A percentile compares a stretch with the other conserved stretches of the same genome.
phyloP scores from a whole-genome alignment of 53 echinoderm and acorn worm species.

The Astropecten irregularis region DNA sequence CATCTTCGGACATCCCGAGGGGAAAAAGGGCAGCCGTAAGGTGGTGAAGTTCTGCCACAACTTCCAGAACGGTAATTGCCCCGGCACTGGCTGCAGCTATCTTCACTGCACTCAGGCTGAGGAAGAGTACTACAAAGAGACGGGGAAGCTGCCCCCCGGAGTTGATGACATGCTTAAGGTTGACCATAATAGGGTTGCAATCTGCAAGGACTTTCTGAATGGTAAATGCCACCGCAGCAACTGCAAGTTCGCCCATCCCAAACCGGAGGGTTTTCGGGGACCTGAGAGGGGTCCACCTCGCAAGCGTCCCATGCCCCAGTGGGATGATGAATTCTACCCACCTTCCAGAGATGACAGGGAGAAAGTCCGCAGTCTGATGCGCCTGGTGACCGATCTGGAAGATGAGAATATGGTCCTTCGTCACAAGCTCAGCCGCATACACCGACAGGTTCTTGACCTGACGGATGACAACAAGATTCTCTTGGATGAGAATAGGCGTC shows the following conservation, averaged over 20 bases:
- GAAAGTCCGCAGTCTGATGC: conserved; percentile 18
- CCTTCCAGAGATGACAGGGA: conserved; percentile 37
- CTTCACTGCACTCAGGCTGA: conserved; percentile 48
- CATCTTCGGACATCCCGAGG: conserved; percentile 71
- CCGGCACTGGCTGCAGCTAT: conserved; percentile 31
- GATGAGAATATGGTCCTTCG: conserved; percentile 82
- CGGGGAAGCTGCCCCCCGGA: conserved; percentile 47
- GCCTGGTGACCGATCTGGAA: conserved; percentile 65
- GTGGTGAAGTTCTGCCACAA: conserved; percentile 52
- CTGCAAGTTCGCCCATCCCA: conserved; percentile 46
- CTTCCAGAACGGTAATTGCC: conserved; percentile 51
- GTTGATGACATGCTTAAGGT: not conserved
- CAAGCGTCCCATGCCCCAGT: conserved; percentile 29
- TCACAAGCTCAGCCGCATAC: conserved; percentile 81
- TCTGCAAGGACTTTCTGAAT: conserved; percentile 59
- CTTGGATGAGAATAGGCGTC: conserved; percentile 76
- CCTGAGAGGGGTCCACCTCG: not conserved
- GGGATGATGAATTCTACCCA: conserved; percentile 16
- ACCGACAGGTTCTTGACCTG: conserved; percentile 81
- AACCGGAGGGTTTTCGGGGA: not conserved
- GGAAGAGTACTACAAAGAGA: conserved; percentile 48
- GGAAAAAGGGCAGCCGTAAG: conserved; percentile 11
- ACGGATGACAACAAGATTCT: conserved; percentile 87
- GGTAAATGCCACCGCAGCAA: conserved; percentile 47
- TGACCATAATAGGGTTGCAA: not conserved